Evolutionary conservation across 2,113 vertebrate species (phyloP).

Genomic region (Aramus guarauna): DNA sequence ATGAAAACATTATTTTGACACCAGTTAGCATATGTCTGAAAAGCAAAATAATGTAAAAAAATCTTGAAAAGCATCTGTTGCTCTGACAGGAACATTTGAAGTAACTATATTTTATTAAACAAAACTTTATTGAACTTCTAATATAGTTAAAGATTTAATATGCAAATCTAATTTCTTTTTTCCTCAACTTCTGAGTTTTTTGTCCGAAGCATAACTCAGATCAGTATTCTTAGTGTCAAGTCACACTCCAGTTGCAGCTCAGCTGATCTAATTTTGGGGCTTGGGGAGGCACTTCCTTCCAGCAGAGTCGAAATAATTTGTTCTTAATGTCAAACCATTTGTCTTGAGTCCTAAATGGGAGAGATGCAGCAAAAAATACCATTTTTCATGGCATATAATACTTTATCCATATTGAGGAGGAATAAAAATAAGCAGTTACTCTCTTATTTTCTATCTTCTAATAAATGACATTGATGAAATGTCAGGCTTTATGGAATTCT

Average conservation of each 20-base stretch:
- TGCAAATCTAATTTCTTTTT: background rate
- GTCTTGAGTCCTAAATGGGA: background rate
- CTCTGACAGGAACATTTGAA: background rate
- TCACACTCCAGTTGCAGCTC: background rate
- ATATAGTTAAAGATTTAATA: background rate
- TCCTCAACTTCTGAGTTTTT: background rate
- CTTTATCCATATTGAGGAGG: background rate
- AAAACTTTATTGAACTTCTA: background rate
- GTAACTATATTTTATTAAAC: background rate
- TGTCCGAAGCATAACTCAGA: background rate
- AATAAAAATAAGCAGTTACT: background rate
- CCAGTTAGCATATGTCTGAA: background rate
- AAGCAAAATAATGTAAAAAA: background rate
- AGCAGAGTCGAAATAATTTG: background rate
- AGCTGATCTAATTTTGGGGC: background rate
- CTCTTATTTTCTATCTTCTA: background rate
- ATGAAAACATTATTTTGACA: background rate
- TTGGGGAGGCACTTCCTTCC: background rate
- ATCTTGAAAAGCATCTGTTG: background rate
- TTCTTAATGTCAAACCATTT: background rate
- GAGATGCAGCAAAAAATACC: background rate
- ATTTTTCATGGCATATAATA: background rate
- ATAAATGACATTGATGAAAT: background rate
- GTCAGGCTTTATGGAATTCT: background rate
- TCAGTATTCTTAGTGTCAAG: background rate